phyloP scores from a whole-genome alignment of 2,888 invertebrate species.

The Tipula helvola region DNA sequence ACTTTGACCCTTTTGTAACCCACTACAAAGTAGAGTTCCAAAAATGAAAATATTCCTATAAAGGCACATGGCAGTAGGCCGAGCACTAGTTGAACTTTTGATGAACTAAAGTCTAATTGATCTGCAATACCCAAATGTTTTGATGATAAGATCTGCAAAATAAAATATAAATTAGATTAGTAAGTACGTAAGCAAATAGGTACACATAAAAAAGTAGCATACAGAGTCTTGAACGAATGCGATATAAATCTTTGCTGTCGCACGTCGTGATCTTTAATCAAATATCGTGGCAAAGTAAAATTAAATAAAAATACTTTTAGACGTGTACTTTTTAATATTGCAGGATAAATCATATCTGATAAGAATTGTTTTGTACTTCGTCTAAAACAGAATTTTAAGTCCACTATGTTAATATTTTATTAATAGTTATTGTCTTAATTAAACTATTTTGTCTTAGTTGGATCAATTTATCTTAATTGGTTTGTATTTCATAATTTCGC shows the following conservation, averaged over 20 bases:
- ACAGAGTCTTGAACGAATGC: background rate
- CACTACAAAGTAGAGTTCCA: background rate
- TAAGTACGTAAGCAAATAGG: background rate
- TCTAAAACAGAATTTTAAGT: background rate
- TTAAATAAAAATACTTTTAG: background rate
- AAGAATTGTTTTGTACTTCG: background rate
- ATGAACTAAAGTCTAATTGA: background rate
- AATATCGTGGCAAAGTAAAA: background rate
- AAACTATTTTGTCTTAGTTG: background rate
- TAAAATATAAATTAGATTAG: background rate
- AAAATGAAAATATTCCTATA: background rate
- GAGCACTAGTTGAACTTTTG: background rate
- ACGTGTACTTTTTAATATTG: background rate
- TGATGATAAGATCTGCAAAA: background rate
- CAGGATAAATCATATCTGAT: background rate
- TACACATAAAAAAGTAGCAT: background rate
- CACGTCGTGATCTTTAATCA: background rate
- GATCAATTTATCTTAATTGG: background rate
- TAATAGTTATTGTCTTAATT: background rate
- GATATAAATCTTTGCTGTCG: background rate
- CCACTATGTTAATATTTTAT: background rate
- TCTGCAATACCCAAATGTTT: background rate
- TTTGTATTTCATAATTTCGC: background rate
- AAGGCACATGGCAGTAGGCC: background rate
- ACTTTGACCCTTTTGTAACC: background rate